These are phyloP conservation scores for Chunga burmeisteri DNA, from an alignment of 2,113 vertebrate genomes.

Conservation along the genomic window DNA sequence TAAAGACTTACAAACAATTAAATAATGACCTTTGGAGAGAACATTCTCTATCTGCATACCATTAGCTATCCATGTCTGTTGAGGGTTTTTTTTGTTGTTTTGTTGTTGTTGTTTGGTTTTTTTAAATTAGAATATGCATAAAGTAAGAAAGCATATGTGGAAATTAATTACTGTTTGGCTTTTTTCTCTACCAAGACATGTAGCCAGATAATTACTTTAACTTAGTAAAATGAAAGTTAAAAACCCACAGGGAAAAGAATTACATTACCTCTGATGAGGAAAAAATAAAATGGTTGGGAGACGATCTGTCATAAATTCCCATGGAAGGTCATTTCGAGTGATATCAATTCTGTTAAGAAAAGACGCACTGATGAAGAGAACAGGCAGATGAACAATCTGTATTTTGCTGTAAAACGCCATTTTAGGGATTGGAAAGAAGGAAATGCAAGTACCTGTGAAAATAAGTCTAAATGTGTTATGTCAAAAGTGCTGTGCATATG, in stretches of 20 bases:
- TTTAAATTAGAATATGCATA: neutral
- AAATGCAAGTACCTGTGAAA: neutral
- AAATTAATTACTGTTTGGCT: neutral
- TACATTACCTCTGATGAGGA: slow-evolving; percentile 85
- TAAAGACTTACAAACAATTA: neutral
- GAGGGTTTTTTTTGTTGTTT: neutral
- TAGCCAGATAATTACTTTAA: neutral
- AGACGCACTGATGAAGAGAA: neutral
- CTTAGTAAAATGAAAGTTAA: neutral
- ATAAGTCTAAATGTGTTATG: neutral
- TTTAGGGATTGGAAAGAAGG: neutral
- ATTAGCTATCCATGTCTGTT: neutral
- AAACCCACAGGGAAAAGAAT: neutral
- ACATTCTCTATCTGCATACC: neutral
- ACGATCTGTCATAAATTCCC: slow-evolving; percentile 97
- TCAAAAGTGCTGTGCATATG: neutral
- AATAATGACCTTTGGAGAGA: neutral
- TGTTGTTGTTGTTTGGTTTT: too few species aligned
- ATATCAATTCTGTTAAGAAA: slow-evolving; percentile 84
- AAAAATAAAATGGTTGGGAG: slow-evolving; percentile 92
- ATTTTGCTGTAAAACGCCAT: neutral
- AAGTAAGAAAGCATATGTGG: neutral
- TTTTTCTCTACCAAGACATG: neutral
- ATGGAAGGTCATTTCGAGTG: slow-evolving; percentile 94
- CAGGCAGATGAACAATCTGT: neutral